phyloP scores from a whole-genome alignment of 2,797 vertebrate genomes.

The Rhinichthys osculus region DNA sequence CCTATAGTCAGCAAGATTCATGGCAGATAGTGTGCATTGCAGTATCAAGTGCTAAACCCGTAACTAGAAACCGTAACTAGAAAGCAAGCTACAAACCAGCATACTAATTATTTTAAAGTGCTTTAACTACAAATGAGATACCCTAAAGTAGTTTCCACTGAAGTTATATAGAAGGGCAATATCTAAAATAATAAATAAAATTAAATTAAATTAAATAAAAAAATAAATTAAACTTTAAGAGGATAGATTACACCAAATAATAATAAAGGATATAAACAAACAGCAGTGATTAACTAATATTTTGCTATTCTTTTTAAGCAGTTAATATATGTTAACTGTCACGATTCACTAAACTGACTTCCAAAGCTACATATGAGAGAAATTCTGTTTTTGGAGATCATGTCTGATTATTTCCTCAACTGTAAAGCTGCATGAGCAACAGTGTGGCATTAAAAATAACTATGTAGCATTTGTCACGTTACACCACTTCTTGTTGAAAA shows the following conservation, averaged over 20 bases:
- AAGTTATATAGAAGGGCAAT: neutral
- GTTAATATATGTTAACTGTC: neutral
- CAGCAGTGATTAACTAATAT: neutral
- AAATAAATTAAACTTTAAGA: no score
- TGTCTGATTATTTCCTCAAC: neutral
- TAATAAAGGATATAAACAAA: constrained; percentile 2
- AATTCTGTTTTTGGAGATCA: neutral
- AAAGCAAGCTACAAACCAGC: neutral
- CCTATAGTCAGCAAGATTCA: constrained; percentile 17
- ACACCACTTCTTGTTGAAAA: neutral
- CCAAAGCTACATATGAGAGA: neutral
- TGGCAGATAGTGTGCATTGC: constrained; percentile 30
- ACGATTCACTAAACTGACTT: neutral
- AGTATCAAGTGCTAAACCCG: constrained; percentile 23
- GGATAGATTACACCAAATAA: neutral
- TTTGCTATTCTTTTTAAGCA: neutral
- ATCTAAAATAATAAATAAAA: neutral
- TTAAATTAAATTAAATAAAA: neutral
- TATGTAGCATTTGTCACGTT: neutral
- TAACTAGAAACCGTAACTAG: neutral
- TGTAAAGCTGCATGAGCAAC: neutral
- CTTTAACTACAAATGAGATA: neutral
- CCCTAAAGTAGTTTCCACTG: neutral
- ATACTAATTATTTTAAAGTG: neutral
- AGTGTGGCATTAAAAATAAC: neutral